Evolutionary conservation across 2,113 vertebrate species (phyloP).

Genomic region (Hippotragus niger): DNA sequence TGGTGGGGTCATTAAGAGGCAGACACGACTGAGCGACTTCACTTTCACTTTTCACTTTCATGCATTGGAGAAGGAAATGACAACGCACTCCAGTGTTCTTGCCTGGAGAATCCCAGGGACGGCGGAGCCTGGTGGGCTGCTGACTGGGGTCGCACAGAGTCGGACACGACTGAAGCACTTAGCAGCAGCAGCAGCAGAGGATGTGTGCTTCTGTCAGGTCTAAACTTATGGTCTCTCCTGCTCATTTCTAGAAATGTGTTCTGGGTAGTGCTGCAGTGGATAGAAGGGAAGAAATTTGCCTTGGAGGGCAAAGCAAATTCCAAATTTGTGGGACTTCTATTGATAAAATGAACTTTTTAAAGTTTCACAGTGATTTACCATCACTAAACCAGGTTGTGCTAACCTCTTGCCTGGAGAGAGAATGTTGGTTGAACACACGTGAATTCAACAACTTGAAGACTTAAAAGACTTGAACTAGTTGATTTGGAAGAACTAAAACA

Average conservation of each 20-base stretch:
- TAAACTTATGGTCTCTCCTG: background rate
- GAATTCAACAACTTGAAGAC: background rate
- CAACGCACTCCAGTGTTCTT: too few relatives aligned
- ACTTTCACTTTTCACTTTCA: too few relatives aligned
- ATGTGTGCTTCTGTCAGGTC: background rate
- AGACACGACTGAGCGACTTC: too few relatives aligned
- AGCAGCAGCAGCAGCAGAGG: background rate
- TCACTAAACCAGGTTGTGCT: background rate
- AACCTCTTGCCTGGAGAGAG: background rate
- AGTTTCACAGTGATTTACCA: background rate
- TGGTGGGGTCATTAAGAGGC: too few relatives aligned
- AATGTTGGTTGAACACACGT: background rate
- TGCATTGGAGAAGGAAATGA: too few relatives aligned
- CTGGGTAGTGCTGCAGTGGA: background rate
- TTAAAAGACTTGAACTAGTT: background rate
- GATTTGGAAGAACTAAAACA: background rate
- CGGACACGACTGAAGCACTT: fast-evolving
- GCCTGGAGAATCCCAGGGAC: too few relatives aligned
- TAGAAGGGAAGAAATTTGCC: background rate
- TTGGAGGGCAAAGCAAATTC: background rate
- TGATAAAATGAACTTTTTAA: background rate
- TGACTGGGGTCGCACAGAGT: background rate
- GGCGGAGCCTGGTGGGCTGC: too few relatives aligned
- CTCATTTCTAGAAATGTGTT: background rate
- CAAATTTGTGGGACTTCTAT: background rate